Evolutionary conservation across 2,888 invertebrate species (phyloP).

Genomic region (Lymantria monacha): DNA sequence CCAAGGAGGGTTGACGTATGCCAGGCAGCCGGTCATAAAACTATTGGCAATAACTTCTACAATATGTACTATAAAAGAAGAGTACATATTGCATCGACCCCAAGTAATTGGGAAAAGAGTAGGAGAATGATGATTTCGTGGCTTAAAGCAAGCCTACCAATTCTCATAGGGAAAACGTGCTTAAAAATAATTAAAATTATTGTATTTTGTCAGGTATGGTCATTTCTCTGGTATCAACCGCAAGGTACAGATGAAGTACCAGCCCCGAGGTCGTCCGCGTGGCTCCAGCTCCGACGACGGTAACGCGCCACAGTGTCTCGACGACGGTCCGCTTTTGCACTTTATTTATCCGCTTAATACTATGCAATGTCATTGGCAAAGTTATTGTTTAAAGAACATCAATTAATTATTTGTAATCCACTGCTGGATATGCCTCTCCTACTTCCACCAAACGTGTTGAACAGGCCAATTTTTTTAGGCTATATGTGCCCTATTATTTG

Average conservation of each 20-base stretch:
- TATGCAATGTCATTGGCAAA: conserved; percentile 1
- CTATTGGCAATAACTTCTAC: too few relatives aligned
- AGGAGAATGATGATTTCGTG: too few relatives aligned
- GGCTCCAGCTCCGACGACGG: conserved; percentile 97
- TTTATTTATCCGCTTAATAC: neutral
- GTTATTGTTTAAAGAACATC: conserved; percentile 4
- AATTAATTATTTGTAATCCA: too few relatives aligned
- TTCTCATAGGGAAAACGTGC: neutral
- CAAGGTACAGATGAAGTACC: conserved; percentile 99
- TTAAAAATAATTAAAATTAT: neutral
- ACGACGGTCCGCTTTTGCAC: conserved; percentile 45
- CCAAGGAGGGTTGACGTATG: too few relatives aligned
- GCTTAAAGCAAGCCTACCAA: neutral
- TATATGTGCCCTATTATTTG: too few relatives aligned
- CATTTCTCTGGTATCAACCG: conserved; percentile 99
- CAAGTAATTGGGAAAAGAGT: too few relatives aligned
- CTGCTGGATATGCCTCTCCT: too few relatives aligned
- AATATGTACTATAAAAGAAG: too few relatives aligned
- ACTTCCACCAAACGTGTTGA: too few relatives aligned
- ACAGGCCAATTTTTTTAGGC: too few relatives aligned
- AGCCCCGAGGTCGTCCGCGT: conserved; percentile 95
- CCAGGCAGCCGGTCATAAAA: too few relatives aligned
- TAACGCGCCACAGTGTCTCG: conserved; percentile 75
- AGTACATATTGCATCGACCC: too few relatives aligned
- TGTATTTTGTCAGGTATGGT: conserved; percentile 88